These are phyloP conservation scores for Tolmerus cingulatus DNA, from an alignment of 2,888 invertebrate genomes.

Conservation along the genomic window DNA sequence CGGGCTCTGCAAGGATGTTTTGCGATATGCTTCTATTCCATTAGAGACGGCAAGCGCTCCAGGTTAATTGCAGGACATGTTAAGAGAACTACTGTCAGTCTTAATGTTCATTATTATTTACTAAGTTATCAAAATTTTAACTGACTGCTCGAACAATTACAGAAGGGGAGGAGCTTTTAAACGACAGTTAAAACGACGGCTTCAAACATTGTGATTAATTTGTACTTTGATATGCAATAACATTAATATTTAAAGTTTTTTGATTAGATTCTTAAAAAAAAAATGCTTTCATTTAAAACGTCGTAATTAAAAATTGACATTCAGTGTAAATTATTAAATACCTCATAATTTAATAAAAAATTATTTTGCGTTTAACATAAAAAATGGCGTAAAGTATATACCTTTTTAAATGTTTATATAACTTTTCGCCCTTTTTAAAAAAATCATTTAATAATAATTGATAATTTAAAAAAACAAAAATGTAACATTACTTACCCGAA, in stretches of 20 bases:
- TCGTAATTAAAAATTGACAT: too few species aligned
- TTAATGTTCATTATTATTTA: background rate
- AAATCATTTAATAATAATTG: too few species aligned
- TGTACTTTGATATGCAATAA: background rate
- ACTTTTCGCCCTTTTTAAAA: too few species aligned
- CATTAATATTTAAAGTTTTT: background rate
- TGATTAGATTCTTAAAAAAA: too few species aligned
- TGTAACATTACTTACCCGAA: background rate
- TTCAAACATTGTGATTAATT: background rate
- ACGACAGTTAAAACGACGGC: background rate
- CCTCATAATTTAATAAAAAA: too few species aligned
- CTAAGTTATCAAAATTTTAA: background rate
- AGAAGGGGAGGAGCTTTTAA: background rate
- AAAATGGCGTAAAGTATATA: too few species aligned
- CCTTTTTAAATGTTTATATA: too few species aligned
- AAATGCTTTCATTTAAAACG: too few species aligned
- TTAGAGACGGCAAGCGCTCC: background rate
- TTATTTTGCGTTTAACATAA: too few species aligned
- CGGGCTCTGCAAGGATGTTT: background rate
- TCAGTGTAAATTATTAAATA: too few species aligned
- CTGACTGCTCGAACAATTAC: background rate
- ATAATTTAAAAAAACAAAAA: too few species aligned
- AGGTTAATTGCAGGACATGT: background rate
- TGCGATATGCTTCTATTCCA: background rate
- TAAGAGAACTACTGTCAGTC: background rate